Evolutionary conservation across 2,888 invertebrate species (phyloP).

Genomic region (Athalia cordata): DNA sequence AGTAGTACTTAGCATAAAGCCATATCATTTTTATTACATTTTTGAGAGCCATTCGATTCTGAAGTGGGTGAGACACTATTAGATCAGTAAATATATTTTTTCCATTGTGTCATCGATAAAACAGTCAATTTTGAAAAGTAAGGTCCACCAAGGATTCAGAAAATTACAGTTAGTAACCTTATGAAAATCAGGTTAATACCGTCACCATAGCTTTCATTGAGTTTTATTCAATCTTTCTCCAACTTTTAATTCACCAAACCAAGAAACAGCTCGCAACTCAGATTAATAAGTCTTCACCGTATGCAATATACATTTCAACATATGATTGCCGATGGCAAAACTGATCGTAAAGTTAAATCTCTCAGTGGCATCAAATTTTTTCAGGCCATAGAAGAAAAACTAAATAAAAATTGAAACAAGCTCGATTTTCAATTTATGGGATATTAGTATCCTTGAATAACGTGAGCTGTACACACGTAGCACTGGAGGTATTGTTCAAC

Average conservation of each 20-base stretch:
- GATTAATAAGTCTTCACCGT: not conserved
- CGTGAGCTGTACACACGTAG: not conserved
- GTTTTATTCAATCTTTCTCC: constrained; percentile 54
- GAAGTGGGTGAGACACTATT: not conserved
- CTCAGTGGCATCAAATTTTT: constrained; percentile 9
- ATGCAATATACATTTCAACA: not conserved
- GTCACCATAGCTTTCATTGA: constrained; percentile 69
- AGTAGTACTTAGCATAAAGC: not conserved
- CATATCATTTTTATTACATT: not conserved
- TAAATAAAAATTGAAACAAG: not conserved
- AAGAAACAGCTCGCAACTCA: constrained; percentile 16
- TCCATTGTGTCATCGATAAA: constrained; percentile 13
- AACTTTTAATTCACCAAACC: constrained; percentile 52
- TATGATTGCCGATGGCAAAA: constrained; percentile 2
- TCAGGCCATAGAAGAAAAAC: not conserved
- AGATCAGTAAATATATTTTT: constrained; percentile 23
- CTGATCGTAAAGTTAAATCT: not conserved
- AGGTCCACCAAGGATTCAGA: constrained; percentile 66
- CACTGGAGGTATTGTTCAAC: not conserved
- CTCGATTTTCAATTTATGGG: constrained; percentile 1
- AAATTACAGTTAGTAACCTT: constrained; percentile 69
- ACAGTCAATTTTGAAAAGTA: constrained; percentile 10
- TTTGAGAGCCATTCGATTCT: not conserved
- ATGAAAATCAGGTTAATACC: constrained; percentile 68
- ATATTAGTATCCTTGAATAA: not conserved